Percentiles rank a stretch among this genome's conserved stretches.
phyloP scores from a whole-genome alignment of 1,140 invertebrate genomes.

The Atta cephalotes region DNA sequence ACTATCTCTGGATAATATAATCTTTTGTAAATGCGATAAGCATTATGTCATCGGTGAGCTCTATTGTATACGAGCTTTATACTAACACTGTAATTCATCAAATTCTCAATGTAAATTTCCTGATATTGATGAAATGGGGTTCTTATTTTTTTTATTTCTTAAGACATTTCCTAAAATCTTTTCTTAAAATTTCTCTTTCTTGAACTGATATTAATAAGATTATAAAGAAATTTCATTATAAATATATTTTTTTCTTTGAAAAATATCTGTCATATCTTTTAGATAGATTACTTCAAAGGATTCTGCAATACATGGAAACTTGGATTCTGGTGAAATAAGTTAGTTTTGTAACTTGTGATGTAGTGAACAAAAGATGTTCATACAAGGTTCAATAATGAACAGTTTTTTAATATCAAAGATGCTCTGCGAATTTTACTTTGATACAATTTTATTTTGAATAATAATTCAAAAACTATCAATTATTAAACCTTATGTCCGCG shows the following conservation, averaged over 20 bases:
- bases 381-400: no score
- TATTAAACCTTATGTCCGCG: no score
- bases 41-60: background rate
- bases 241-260: background rate
- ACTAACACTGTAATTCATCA: constrained; percentile 47
- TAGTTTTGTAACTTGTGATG: no score
- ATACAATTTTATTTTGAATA: no score
- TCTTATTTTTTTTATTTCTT: background rate
- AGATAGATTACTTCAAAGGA: no score
- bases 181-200: background rate
- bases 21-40: constrained; percentile 30
- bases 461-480: no score
- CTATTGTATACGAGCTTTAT: background rate
- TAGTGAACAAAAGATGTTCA: no score
- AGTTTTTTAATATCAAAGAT: no score
- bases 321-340: no score
- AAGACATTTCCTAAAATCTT: background rate
- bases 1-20: constrained; percentile 18
- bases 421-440: no score
- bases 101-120: background rate
- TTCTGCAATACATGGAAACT: no score
- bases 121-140: background rate
- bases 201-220: background rate
- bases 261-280: background rate
- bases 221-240: background rate